phyloP scores from a whole-genome alignment of 2,888 invertebrate genomes.

The Aricia artaxerxes region DNA sequence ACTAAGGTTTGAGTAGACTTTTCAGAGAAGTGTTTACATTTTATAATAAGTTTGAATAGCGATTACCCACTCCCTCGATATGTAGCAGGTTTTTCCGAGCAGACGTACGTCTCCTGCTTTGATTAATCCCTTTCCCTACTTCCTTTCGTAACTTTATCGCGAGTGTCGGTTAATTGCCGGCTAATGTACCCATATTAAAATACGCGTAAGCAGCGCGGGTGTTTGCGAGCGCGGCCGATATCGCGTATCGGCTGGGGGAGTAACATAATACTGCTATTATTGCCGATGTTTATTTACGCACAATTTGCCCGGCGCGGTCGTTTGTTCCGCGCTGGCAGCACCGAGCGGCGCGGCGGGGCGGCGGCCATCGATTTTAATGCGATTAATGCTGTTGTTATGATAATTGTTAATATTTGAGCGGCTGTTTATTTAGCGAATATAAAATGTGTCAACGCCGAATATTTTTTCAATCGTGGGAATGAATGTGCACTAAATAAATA shows the following conservation, averaged over 20 bases:
- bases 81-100: background rate
- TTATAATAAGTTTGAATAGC: background rate
- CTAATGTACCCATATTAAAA: constrained; percentile 17
- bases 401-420: constrained; percentile 32
- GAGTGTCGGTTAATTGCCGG: constrained; percentile 1
- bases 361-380: constrained; percentile 38
- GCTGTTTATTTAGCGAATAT: constrained; percentile 22
- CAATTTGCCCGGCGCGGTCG: constrained; percentile 67
- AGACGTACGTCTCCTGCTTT: background rate
- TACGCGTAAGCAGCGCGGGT: constrained; percentile 35
- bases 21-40: constrained; percentile 1
- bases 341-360: constrained; percentile 41
- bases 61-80: background rate
- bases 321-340: constrained; percentile 74
- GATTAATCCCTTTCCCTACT: background rate
- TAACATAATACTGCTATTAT: constrained; percentile 76
- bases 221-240: constrained; percentile 45
- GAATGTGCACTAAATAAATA: background rate
- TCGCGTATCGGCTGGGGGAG: constrained; percentile 45
- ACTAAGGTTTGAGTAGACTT: background rate
- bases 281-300: constrained; percentile 74
- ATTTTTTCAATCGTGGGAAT: constrained; percentile 21
- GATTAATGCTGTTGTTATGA: constrained; percentile 35
- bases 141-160: background rate
- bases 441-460: constrained; percentile 23